Conservation (phyloP, 2,797 vertebrate genomes). For the Sebastes jordani region DNA sequence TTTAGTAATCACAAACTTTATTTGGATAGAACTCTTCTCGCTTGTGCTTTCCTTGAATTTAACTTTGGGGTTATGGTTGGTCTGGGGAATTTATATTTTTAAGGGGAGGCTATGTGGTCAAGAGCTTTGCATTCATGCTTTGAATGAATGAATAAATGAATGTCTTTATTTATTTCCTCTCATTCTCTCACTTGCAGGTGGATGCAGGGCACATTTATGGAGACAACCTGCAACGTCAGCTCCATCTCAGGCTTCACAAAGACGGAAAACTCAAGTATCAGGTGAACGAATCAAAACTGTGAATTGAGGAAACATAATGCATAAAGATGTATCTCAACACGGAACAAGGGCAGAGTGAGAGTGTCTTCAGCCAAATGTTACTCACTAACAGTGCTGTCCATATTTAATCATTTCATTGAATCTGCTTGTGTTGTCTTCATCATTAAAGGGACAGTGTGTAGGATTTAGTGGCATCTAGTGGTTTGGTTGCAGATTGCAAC, state of each 20-base stretch:
- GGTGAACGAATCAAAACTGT: constrained; percentile 73
- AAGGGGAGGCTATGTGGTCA: not conserved
- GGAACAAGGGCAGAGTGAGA: not conserved
- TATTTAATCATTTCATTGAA: not conserved
- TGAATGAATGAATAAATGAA: not conserved
- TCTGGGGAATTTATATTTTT: not conserved
- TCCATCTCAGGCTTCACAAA: constrained; percentile 87
- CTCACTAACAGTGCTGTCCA: not conserved
- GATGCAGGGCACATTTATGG: constrained; percentile 95
- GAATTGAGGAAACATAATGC: not conserved
- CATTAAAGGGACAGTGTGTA: no score
- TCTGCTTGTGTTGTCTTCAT: not conserved
- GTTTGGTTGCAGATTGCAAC: no score
- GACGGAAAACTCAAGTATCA: constrained; percentile 96
- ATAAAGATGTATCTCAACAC: not conserved
- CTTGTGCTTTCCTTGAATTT: not conserved
- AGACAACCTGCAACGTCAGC: constrained; percentile 89
- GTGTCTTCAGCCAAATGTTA: not conserved
- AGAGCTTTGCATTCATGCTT: not conserved
- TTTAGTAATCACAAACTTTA: not conserved
- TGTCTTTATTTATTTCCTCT: not conserved
- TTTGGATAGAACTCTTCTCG: not conserved
- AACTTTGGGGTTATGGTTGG: not conserved
- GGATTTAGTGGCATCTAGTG: no score
- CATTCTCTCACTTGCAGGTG: constrained; percentile 79